Base-by-base conservation (phyloP, 2,888 invertebrate species). In the Stegana nigrithorax region DNA sequence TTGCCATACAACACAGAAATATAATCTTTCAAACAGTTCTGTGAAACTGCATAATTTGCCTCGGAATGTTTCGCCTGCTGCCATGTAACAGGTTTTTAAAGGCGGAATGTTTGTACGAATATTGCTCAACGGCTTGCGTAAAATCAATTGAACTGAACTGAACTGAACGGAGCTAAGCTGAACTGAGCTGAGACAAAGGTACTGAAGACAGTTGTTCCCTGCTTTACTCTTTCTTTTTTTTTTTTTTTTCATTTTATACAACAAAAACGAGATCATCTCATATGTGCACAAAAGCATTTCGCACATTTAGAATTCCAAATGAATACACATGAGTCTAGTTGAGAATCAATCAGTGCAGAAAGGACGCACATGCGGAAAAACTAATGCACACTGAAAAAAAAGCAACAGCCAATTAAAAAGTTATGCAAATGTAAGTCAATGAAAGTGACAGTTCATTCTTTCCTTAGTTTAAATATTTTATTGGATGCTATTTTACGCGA, bases 241-340 rank as follows among this genome's bases (percentile, higher is more conserved):
- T 14, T 5, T 14, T 26, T 3, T 23, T 7, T 17, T 3, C 10
- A 36, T n/a, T 19, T 8, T n/a, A 6, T n/a, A 60, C 61, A 67
- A 75, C 75, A 75, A 75, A 73, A 75, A 73, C 71, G 63, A 75
- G 75, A 76, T 76, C 68, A 76, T 76, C 75, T 71, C 75, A 66
- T 76, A 68, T 69, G 71, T 69, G 66, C 55, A 76, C 78, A 76
- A 76, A 70, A 66, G 75, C 62, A 67, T 78, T 76, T 76, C 78
- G 68, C 75, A 76, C 75, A 76, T 76, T 76, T 73, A 69, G 69
- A 60, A 67, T 74, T 76, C 67, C 75, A 70, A 73, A 72, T 75
- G 70, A 78, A 73, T 73, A 68, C 66, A 68, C 73, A 68, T 21
- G 53, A 36, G 32, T 29, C 32, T 55, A 55, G 53, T 36, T 55